These are phyloP conservation scores for Dicaeum eximium DNA, from an alignment of 2,113 vertebrate genomes.

Conservation along the genomic window DNA sequence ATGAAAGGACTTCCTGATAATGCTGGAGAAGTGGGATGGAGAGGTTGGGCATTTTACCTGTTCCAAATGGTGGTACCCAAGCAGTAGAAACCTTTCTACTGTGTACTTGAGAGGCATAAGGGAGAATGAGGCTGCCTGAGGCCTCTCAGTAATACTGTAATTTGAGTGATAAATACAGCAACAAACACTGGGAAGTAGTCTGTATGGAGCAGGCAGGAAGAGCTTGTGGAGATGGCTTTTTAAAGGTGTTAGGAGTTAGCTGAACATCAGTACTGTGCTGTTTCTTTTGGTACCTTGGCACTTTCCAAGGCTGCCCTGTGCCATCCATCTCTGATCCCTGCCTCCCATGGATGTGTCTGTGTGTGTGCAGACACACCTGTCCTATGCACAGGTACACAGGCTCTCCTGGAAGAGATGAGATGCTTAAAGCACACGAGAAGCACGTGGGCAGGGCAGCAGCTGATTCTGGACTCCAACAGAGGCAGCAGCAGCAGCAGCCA, in stretches of 20 bases:
- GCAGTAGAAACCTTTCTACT: constrained; percentile 6
- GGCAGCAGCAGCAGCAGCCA: neutral
- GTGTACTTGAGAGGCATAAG: neutral
- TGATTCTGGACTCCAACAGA: neutral
- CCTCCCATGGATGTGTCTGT: neutral
- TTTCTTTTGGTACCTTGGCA: neutral
- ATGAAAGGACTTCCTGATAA: neutral
- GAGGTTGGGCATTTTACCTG: neutral
- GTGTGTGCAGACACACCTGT: neutral
- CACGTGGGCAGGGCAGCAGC: neutral
- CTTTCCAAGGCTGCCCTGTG: neutral
- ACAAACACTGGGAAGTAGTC: constrained; percentile 9
- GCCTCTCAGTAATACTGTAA: neutral
- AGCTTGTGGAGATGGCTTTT: neutral
- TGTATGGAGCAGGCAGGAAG: neutral
- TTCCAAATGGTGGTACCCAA: neutral
- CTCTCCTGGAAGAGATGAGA: accelerated
- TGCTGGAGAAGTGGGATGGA: neutral
- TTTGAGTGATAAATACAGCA: constrained; percentile 41
- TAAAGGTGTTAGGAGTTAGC: neutral
- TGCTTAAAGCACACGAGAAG: neutral
- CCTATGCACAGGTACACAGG: neutral
- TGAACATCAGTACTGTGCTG: neutral
- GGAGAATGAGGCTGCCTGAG: neutral
- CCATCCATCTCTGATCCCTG: neutral